Percentiles rank a stretch among this genome's conserved stretches.
phyloP scores from a whole-genome alignment of 2,888 invertebrate genomes.

The Drosophila nr. perissopoda region DNA sequence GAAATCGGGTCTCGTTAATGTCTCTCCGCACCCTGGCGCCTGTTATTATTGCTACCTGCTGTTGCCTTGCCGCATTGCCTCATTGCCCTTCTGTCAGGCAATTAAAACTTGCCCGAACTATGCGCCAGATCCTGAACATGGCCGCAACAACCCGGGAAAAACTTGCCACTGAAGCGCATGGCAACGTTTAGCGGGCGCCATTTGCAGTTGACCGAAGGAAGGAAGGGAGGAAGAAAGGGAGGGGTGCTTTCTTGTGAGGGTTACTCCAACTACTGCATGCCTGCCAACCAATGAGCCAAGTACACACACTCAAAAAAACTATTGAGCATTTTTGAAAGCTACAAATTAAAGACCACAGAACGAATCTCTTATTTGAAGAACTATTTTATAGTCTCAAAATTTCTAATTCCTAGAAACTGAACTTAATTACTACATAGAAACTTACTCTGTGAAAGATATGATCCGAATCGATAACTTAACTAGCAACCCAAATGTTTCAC shows the following conservation, averaged over 20 bases:
- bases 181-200: conserved; percentile 76
- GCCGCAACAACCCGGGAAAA: conserved; percentile 48
- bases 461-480: neutral
- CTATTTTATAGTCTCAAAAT: neutral
- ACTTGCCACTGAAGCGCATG: conserved; percentile 71
- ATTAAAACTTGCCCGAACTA: conserved; percentile 62
- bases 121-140: conserved; percentile 42
- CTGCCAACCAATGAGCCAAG: conserved; percentile 24
- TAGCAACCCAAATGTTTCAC: neutral
- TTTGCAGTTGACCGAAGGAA: conserved; percentile 43
- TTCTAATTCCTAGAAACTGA: neutral
- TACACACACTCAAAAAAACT: neutral
- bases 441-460: neutral
- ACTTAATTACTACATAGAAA: too few relatives aligned
- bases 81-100: conserved; percentile 44
- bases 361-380: neutral
- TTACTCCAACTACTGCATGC: conserved; percentile 28
- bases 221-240: neutral
- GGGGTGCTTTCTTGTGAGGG: conserved; percentile 22
- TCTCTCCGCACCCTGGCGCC: conserved; percentile 23
- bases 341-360: neutral
- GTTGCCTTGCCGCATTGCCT: conserved; percentile 41
- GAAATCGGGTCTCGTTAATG: conserved; percentile 46
- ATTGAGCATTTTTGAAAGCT: neutral
- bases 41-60: conserved; percentile 60